Evolutionary conservation across 2,113 vertebrate genomes (phyloP).

Genomic region (Saccopteryx bilineata): DNA sequence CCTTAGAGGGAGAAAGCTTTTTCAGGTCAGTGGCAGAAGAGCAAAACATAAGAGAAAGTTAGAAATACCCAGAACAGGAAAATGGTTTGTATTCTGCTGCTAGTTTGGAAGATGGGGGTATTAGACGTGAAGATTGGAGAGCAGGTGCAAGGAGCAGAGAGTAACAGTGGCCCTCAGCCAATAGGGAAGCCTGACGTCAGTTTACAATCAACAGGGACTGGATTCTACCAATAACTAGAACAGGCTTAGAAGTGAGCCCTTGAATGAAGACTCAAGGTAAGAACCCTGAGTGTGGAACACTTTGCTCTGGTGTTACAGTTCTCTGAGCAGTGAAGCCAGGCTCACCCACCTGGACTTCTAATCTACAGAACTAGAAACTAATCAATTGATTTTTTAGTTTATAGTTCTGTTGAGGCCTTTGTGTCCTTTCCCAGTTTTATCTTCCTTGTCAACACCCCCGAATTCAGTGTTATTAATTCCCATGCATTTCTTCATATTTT

Average conservation of each 20-base stretch:
- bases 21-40: neutral
- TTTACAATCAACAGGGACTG: neutral
- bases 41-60: neutral
- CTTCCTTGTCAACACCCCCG: neutral
- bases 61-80: neutral
- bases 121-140: neutral
- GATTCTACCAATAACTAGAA: neutral
- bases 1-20: neutral
- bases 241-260: neutral
- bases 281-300: neutral
- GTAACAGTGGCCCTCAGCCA: neutral
- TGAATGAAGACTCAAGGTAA: neutral
- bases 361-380: neutral
- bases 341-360: neutral
- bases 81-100: neutral
- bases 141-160: neutral
- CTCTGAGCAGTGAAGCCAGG: neutral
- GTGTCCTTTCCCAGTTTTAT: neutral
- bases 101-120: neutral
- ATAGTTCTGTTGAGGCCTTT: neutral
- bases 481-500: neutral
- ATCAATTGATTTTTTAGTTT: too few species aligned
- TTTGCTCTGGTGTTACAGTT: neutral
- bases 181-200: neutral
- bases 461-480: neutral